Conservation (phyloP, 1,140 invertebrate genomes). For the Drosophila teissieri region DNA sequence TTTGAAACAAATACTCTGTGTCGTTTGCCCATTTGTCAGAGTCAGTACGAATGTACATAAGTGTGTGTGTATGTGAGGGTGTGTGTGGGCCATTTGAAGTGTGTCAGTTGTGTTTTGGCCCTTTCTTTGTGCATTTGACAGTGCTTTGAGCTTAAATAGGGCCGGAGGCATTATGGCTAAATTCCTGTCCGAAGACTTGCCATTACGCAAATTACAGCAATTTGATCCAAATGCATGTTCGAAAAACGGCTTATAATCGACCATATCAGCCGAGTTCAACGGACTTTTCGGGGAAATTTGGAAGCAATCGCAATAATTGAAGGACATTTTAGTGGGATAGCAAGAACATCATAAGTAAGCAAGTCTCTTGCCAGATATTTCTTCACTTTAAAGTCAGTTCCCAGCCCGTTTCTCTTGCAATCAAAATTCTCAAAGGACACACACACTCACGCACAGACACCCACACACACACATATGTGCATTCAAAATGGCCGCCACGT, state of each 20-base stretch:
- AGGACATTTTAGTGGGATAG: background rate
- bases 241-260: background rate
- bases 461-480: conserved; percentile 12
- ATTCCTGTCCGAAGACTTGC: conserved; percentile 9
- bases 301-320: background rate
- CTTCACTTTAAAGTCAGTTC: conserved; percentile 8
- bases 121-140: conserved; percentile 52
- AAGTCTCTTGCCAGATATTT: too few relatives aligned
- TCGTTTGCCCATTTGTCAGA: conserved; percentile 19
- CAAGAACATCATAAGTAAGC: too few relatives aligned
- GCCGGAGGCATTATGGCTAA: conserved; percentile 18
- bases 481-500: conserved; percentile 48
- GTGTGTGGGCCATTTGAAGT: conserved; percentile 22
- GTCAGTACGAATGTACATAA: background rate
- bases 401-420: background rate
- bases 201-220: conserved; percentile 38
- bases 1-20: conserved; percentile 23
- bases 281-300: background rate
- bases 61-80: background rate
- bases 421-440: conserved; percentile 34
- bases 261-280: conserved; percentile 3
- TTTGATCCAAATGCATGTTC: conserved; percentile 26
- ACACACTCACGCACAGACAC: background rate
- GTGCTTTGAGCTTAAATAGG: conserved; percentile 23
- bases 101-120: conserved; percentile 28